These are phyloP conservation scores for Leptarthrus brevirostris DNA, from an alignment of 2,888 invertebrate genomes.

Conservation along the genomic window DNA sequence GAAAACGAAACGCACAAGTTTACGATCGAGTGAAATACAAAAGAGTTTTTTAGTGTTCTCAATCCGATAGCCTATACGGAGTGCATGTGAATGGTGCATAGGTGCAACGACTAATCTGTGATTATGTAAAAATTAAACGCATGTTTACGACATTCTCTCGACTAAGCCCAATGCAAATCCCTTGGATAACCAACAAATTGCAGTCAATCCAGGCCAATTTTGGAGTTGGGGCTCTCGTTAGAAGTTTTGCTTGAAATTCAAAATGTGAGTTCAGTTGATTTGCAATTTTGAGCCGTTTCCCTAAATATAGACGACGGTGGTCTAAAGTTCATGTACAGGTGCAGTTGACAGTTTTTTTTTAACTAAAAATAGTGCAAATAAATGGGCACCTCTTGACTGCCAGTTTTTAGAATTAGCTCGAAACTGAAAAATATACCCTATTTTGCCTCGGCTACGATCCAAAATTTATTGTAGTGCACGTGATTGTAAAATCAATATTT, in stretches of 20 bases:
- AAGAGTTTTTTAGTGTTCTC: too few relatives aligned
- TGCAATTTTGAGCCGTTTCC: slow-evolving; percentile 1
- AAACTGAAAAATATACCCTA: slow-evolving; percentile 3
- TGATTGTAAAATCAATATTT: slow-evolving; percentile 48
- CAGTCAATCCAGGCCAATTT: too few relatives aligned
- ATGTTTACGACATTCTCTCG: neutral
- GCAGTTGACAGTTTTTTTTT: slow-evolving; percentile 9
- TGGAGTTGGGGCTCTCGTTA: too few relatives aligned
- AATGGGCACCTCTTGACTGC: too few relatives aligned
- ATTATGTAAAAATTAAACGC: slow-evolving; percentile 28
- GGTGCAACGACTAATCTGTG: slow-evolving; percentile 4
- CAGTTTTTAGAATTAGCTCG: neutral
- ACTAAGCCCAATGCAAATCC: neutral
- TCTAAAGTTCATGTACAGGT: neutral
- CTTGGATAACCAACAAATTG: too few relatives aligned
- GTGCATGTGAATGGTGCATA: neutral
- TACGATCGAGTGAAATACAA: too few relatives aligned
- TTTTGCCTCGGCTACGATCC: slow-evolving; percentile 2
- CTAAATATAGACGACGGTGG: too few relatives aligned
- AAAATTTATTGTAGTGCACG: slow-evolving; percentile 46
- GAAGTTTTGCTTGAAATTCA: slow-evolving; percentile 4
- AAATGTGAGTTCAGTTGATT: slow-evolving; percentile 37
- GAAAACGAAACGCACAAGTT: neutral
- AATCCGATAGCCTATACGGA: too few relatives aligned
- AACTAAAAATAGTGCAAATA: slow-evolving; percentile 17